Percentiles rank a stretch among this genome's conserved stretches.
Evolutionary conservation across 2,888 invertebrate species (phyloP).

Genomic region (Drosophila dives): DNA sequence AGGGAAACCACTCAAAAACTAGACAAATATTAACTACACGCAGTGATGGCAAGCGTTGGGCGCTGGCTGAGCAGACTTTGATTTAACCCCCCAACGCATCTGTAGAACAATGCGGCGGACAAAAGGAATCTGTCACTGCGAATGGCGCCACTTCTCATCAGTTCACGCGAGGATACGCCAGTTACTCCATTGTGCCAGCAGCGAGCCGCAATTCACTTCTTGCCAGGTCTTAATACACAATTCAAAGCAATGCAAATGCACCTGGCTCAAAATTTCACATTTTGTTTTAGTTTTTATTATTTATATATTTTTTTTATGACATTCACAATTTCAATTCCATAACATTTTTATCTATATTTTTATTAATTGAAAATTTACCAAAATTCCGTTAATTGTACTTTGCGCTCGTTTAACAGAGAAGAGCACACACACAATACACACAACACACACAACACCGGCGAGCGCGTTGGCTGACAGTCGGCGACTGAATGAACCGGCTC

Average conservation of each 20-base stretch:
- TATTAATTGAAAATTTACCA: background rate
- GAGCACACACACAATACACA: background rate
- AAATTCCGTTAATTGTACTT: constrained; percentile 27
- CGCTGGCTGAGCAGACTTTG: constrained; percentile 6
- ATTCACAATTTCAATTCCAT: background rate
- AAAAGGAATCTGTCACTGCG: constrained; percentile 27
- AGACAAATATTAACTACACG: constrained; percentile 71
- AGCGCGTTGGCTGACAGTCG: constrained; percentile 49
- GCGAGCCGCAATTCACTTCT: constrained; percentile 13
- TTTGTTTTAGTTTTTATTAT: background rate
- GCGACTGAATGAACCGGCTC: constrained; percentile 55
- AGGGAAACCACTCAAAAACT: constrained; percentile 69
- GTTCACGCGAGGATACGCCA: constrained; percentile 27
- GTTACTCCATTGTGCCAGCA: constrained; percentile 8
- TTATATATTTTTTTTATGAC: no score
- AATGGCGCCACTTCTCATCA: constrained; percentile 41
- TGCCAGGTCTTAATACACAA: constrained; percentile 6
- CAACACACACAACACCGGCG: constrained; percentile 26
- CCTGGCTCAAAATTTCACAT: background rate
- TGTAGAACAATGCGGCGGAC: constrained; percentile 38
- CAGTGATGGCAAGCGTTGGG: background rate
- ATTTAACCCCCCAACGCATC: constrained; percentile 14
- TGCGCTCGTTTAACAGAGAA: constrained; percentile 5
- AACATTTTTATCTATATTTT: background rate
- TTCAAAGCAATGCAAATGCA: constrained; percentile 9